These are phyloP conservation scores for Agelas oroides DNA, from an alignment of 37 sponge, comb jelly and placozoan species.

Conservation along the genomic window DNA sequence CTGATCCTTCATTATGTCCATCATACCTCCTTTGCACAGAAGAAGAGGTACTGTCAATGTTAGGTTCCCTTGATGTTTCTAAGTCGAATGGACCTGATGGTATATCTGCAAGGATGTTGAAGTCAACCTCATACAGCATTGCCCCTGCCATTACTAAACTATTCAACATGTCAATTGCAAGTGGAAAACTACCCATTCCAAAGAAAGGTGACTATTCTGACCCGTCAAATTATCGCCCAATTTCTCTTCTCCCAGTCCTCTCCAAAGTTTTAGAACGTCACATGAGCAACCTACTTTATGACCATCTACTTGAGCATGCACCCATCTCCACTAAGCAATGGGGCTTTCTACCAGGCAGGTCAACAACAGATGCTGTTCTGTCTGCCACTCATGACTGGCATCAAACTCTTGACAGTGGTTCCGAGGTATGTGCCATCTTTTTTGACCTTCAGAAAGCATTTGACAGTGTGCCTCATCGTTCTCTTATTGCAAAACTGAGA, in stretches of 20 bases:
- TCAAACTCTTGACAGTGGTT: background rate
- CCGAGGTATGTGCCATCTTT: constrained; percentile 16
- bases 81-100: constrained; percentile 35
- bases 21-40: constrained; percentile 16
- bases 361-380: background rate
- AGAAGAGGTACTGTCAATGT: background rate
- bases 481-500: constrained; percentile 1
- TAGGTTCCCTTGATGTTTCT: background rate
- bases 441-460: constrained; percentile 35
- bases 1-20: background rate
- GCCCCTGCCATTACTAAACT: constrained; percentile 22
- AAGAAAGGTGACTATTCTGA: background rate
- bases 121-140: constrained; percentile 5
- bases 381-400: constrained; percentile 8
- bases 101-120: constrained; percentile 25
- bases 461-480: constrained; percentile 15
- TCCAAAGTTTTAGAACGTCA: constrained; percentile 14
- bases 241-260: background rate
- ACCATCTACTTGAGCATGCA: background rate
- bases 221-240: constrained; percentile 26
- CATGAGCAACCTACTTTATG: background rate
- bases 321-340: background rate
- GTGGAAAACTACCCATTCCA: constrained; percentile 15
- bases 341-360: background rate
- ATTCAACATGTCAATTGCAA: constrained; percentile 16